Evolutionary conservation across 2,888 invertebrate species (phyloP).

Genomic region (Maniola hyperantus): DNA sequence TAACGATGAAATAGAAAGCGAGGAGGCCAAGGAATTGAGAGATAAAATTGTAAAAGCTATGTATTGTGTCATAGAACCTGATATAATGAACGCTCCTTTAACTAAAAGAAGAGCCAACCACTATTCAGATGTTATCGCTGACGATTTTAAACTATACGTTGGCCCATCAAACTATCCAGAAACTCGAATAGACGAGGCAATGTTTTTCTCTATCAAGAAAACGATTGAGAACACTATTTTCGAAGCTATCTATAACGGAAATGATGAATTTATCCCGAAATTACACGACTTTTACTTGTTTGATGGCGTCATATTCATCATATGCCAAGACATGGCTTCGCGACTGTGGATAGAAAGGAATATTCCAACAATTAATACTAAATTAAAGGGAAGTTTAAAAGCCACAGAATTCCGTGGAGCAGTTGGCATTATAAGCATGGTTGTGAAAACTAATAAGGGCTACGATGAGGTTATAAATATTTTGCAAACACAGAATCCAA

Average conservation of each 20-base stretch:
- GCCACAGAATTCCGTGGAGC: conserved; percentile 73
- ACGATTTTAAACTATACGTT: conserved; percentile 70
- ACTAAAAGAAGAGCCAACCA: conserved; percentile 65
- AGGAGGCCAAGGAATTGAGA: conserved; percentile 47
- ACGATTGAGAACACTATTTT: conserved; percentile 58
- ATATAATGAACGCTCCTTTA: conserved; percentile 58
- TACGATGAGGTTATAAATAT: conserved; percentile 59
- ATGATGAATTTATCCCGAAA: conserved; percentile 53
- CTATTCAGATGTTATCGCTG: conserved; percentile 66
- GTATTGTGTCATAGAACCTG: conserved; percentile 60
- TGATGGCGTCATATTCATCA: conserved; percentile 73
- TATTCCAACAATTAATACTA: conserved; percentile 51
- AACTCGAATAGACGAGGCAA: conserved; percentile 60
- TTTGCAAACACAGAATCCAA: conserved; percentile 65
- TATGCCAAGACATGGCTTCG: conserved; percentile 59
- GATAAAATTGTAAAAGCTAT: conserved; percentile 58
- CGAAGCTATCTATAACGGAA: conserved; percentile 47
- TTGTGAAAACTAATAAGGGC: conserved; percentile 55
- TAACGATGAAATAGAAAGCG: conserved; percentile 46
- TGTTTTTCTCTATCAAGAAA: conserved; percentile 61
- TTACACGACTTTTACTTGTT: conserved; percentile 72
- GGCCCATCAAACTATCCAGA: conserved; percentile 71
- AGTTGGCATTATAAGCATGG: conserved; percentile 71
- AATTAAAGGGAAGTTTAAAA: conserved; percentile 56
- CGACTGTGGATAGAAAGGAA: conserved; percentile 60